Base-by-base conservation (phyloP, 2,888 invertebrate species). In the Pollenia labialis region DNA sequence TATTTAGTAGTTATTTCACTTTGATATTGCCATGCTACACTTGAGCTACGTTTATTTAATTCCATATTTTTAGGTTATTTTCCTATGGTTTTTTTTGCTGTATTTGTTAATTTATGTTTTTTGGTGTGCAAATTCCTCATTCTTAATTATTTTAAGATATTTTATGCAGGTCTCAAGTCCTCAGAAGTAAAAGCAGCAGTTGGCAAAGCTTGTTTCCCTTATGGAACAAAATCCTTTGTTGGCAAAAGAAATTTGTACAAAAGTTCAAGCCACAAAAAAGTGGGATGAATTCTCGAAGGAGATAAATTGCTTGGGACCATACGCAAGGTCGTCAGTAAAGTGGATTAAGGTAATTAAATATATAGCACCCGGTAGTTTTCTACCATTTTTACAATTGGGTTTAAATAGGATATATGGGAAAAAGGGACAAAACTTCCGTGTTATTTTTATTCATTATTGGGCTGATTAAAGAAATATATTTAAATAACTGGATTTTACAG, bases 241-340 rank as follows among this genome's bases (percentile, higher is more conserved):
- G n/a, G n/a, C 66, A 23, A 64, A 64, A 64, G 64, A 46, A 46
- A 64, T 64, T 64, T 16, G 4, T 11, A 11, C 64, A 64, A 64
- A 64, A 46, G 16, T 44, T 44, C 46, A 46, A 12, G 64, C 64
- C 1, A 46, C 32, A 60, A 64, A 44, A 64, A 44, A 64, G 18
- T 64, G 46, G 64, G 64, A 64, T 16, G 64, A 64, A 64, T 46
- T 64, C 6, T 11, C 18, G 16, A 8, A 46, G 64, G 64, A 64
- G 18, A 46, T 64, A 46, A 46, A 64, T 64, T 64, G 64, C 18
- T n/a, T 64, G 16, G 64, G 64, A n/a, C 64, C 46, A 44, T 46
- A 44, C n/a, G 64, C 46, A 16, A 64, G 64, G 10, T 46, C 64
- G 16, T 16, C 46, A 64, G 46, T 46, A 44, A 64, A 64, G 46